Base-by-base conservation (phyloP, 2,888 invertebrate genomes). In the Acanthococcus lagerstroemiae region DNA sequence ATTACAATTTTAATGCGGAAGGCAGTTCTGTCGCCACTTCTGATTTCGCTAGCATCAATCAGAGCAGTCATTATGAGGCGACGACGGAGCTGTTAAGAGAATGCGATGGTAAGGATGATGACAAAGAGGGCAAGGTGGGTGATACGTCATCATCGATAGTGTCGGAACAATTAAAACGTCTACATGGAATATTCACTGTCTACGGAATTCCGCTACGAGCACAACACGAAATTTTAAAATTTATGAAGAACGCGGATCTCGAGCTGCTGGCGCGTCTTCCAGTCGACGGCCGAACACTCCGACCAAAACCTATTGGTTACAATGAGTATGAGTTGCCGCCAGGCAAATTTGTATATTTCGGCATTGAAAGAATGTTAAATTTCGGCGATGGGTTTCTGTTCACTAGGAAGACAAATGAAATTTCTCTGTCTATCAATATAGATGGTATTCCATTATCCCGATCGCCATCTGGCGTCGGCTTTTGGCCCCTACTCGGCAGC, bases 391-490 rank as follows among this genome's bases (percentile, higher is more conserved):
- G n/a, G 2, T 9, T 9, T 48, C 21, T 48, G 48, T 48, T 17
- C 17, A 48, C 12, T 48, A 9, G 9, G n/a, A 21, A 48, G 9
- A 19, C 1, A 19, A n/a, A 19, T 21, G 17, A 5, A 22, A 54
- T 65, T 52, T 9, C 19, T 12, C 54, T 65, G 26, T 27, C 4
- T 12, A 24, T 52, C 22, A 25, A 26, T 21, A 55, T 65, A 37
- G 63, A 65, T 65, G 63, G 63, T 3, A n/a, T 37, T n/a, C 50
- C 60, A 48, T 4, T 60, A n/a, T 26, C 27, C 4, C 26, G 26
- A 45, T 48, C 45, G 17, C n/a, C n/a, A n/a, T 27, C 45, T 45
- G 46, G 46, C 2, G 48, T 22, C 5, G 19, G 19, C 9, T 50
- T 60, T 17, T 60, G 60, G 50, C 60, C 60, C n/a, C 45, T 60